A percentile compares a stretch with the other conserved stretches of the same genome.
Conservation (phyloP, 2,797 vertebrate genomes). For the Tokudaia tokunoshimensis region DNA sequence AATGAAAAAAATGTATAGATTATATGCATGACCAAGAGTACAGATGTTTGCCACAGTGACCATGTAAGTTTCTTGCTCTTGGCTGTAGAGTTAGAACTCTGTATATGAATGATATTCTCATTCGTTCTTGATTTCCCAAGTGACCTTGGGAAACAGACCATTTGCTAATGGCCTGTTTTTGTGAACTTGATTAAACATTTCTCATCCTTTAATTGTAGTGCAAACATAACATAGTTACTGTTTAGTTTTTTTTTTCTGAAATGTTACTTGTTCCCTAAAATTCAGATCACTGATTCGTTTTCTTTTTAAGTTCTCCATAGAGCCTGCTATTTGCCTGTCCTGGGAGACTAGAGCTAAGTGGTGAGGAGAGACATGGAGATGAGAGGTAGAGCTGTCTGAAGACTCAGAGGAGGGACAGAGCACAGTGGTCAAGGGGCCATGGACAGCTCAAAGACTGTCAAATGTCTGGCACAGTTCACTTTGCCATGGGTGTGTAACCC, state of each 20-base stretch:
- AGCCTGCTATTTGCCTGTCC: not conserved
- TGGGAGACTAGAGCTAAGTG: constrained; percentile 6
- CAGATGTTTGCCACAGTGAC: not conserved
- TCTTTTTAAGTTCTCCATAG: not conserved
- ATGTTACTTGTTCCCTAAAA: not conserved
- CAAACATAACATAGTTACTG: not conserved
- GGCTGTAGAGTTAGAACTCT: fast-evolving
- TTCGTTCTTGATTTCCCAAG: no score
- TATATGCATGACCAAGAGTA: not conserved
- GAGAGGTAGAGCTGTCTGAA: constrained; percentile 20
- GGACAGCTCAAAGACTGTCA: not conserved
- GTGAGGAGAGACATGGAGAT: not conserved
- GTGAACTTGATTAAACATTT: not conserved
- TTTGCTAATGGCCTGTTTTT: not conserved
- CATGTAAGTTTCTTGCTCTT: not conserved
- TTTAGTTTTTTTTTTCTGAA: not conserved
- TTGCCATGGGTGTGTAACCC: not conserved
- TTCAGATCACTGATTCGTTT: not conserved
- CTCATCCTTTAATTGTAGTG: not conserved
- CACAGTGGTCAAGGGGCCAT: not conserved
- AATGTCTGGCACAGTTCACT: not conserved
- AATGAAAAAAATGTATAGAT: not conserved
- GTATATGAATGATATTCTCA: no score
- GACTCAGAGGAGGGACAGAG: not conserved
- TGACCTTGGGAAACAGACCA: no score